Evolutionary conservation across 1,140 invertebrate species (phyloP), one percentile per base, ranked within the genome.

Genomic region (Aricia agestis): DNA sequence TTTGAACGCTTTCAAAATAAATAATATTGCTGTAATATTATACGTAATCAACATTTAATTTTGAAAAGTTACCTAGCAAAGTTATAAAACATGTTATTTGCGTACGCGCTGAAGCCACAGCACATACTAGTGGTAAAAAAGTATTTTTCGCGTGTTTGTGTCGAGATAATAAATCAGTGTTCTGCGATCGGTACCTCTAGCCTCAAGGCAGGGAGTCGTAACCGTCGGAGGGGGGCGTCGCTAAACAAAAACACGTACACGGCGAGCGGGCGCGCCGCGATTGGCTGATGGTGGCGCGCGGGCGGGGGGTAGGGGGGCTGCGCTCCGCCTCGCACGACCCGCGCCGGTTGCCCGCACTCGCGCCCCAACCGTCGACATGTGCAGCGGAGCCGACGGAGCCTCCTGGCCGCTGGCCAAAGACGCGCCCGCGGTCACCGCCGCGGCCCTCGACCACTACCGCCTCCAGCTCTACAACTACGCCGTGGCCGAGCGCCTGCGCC

Each of bases 391-490:
- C 78, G 88, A 90, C 17, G 88, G 88, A 77, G 82, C 78, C 75
- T 69, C 85, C 70, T 90, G 88, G 88, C 87, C 88, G 75, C 81
- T 90, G 68, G 82, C 76, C 70, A 89, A 88, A 77, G 88, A 90
- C 81, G 84, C 82, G 81, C 92, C 84, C 36, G 72, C 85, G 36
- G 87, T 92, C n/a, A 92, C 91, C 73, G 89, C 95, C 18, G 93
- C 94, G 4, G 94, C 95, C 0, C 86, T 97, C 52, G 97, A 98
- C 73, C 96, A 97, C 80, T 97, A 97, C 82, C 93, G 96, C 5
- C 85, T 97, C 0, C 97, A 98, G 79, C 92, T 98, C 0, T 98
- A 98, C 87, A 97, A 98, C 84, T 97, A 97, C 86, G 97, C 96
- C 18, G 94, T 97, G 83, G 96, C 96, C 15, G 96, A 97, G 82